Percentiles rank a stretch among this genome's conserved stretches.
These are phyloP conservation scores for Aramus guarauna DNA, from an alignment of 2,113 vertebrate species.

Conservation along the genomic window DNA sequence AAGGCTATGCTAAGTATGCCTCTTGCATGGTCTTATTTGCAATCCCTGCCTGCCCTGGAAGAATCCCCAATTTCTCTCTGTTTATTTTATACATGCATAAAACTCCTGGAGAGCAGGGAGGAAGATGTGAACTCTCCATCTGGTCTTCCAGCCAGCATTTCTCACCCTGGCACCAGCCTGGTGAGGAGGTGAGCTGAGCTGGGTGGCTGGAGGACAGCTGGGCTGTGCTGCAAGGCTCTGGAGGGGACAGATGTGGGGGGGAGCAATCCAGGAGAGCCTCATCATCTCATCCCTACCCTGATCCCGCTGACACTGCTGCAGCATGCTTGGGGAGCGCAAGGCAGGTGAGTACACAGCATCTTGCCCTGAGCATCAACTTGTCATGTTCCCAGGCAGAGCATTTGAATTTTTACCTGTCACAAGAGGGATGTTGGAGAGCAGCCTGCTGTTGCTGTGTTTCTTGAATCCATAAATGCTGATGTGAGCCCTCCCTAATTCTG, in stretches of 20 bases:
- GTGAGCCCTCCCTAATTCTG: neutral
- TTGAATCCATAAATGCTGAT: neutral
- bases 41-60: neutral
- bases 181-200: neutral
- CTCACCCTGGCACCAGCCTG: neutral
- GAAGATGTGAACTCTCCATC: neutral
- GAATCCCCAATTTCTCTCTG: neutral
- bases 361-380: neutral
- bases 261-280: neutral
- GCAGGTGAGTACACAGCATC: neutral
- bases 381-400: neutral
- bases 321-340: neutral
- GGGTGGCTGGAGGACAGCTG: neutral
- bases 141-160: neutral
- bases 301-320: neutral
- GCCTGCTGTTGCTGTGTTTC: neutral
- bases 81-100: neutral
- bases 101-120: neutral
- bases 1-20: neutral
- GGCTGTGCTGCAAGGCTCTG: neutral
- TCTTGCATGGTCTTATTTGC: neutral
- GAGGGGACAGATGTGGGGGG: neutral
- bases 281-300: neutral
- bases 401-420: neutral
- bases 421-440: neutral